Evolutionary conservation across 2,113 vertebrate species (phyloP).

Genomic region (Cisticola juncidis): DNA sequence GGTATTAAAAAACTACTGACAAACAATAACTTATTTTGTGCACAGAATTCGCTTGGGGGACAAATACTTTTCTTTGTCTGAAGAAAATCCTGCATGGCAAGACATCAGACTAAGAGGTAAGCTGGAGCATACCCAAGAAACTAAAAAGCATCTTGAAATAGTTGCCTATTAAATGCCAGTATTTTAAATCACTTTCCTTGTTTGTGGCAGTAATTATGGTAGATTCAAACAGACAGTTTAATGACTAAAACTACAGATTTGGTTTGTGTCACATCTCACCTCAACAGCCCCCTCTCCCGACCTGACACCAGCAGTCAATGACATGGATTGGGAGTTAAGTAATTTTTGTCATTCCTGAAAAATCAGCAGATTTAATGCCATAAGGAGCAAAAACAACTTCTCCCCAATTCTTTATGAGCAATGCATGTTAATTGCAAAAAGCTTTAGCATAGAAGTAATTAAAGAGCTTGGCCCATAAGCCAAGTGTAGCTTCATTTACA

Average conservation of each 20-base stretch:
- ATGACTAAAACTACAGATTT: not conserved
- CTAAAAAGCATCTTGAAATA: not conserved
- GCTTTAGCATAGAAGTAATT: not conserved
- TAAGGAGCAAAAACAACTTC: not conserved
- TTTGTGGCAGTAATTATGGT: not conserved
- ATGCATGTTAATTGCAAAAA: not conserved
- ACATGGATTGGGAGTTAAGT: not conserved
- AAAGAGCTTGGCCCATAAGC: not conserved
- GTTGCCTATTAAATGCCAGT: not conserved
- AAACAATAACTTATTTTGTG: not conserved
- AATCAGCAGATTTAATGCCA: not conserved
- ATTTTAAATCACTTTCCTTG: not conserved
- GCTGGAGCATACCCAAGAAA: not conserved
- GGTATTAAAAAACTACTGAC: not conserved
- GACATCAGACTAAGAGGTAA: not conserved
- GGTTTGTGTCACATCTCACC: not conserved
- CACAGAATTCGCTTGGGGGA: not conserved
- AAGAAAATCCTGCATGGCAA: not conserved
- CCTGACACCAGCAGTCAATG: not conserved
- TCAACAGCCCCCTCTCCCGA: fast-evolving
- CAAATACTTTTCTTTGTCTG: not conserved
- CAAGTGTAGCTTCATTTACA: not conserved
- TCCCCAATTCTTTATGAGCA: not conserved
- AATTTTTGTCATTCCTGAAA: not conserved
- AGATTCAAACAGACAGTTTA: not conserved